A percentile compares a stretch with the other conserved stretches of the same genome.
These are phyloP conservation scores for Ephialtes manifestator DNA, from an alignment of 2,888 invertebrate genomes.

Conservation along the genomic window DNA sequence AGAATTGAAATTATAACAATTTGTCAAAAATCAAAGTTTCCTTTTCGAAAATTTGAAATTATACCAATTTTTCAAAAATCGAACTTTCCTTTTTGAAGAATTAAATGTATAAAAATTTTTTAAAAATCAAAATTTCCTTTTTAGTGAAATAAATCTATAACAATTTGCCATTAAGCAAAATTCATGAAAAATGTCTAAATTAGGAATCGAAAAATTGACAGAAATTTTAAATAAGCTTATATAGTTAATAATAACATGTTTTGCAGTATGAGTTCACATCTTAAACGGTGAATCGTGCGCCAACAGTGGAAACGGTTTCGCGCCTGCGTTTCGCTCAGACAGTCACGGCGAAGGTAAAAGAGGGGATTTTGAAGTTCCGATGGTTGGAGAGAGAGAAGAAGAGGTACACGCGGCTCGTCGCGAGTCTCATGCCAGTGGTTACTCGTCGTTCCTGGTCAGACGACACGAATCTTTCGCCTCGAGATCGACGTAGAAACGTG, in stretches of 20 bases:
- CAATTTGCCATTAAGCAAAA: no score
- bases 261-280: constrained; percentile 28
- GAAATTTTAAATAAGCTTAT: neutral
- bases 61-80: no score
- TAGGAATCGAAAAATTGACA: neutral
- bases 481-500: constrained; percentile 16
- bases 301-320: constrained; percentile 6
- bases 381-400: constrained; percentile 10
- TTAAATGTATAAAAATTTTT: no score
- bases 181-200: neutral
- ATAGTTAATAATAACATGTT: neutral
- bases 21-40: no score
- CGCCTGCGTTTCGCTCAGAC: constrained; percentile 45
- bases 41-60: no score
- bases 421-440: constrained; percentile 20
- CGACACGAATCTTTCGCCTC: constrained; percentile 36
- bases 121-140: no score
- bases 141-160: no score
- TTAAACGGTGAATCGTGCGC: constrained; percentile 9
- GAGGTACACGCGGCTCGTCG: constrained; percentile 28
- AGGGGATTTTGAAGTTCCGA: neutral
- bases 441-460: constrained; percentile 33
- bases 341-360: constrained; percentile 3
- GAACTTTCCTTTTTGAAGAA: no score
- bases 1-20: no score